Conservation (phyloP, 2,113 vertebrate genomes). For the Epinephelus moara region DNA sequence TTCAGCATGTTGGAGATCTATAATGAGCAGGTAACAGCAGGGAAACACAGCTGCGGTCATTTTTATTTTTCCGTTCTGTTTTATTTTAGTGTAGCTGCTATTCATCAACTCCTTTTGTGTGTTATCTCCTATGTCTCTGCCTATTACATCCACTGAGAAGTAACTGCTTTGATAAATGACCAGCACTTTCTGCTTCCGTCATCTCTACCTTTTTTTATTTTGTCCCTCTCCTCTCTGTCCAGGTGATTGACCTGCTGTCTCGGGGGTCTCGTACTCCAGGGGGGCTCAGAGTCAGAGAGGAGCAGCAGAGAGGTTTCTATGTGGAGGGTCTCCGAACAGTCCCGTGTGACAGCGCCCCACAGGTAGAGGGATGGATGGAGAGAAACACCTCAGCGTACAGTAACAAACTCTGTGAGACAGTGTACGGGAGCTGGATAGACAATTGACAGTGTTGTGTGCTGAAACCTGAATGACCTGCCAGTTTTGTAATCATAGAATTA, state of each 20-base stretch:
- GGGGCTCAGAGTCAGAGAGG: conserved; percentile 89
- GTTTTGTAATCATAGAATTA: not conserved
- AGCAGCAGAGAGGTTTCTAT: conserved; percentile 90
- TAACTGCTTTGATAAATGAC: not conserved
- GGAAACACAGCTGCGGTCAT: not conserved
- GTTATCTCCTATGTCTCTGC: not conserved
- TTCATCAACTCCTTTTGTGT: not conserved
- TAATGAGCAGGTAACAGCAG: conserved; percentile 88
- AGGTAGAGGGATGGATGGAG: conserved; percentile 73
- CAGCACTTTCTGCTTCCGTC: not conserved
- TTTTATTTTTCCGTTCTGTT: not conserved
- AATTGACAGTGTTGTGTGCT: too few relatives aligned
- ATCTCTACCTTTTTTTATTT: not conserved
- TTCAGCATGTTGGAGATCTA: conserved; percentile 94
- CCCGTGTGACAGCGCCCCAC: conserved; percentile 87
- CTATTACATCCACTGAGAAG: not conserved
- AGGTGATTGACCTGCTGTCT: conserved; percentile 90
- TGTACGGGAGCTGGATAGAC: not conserved
- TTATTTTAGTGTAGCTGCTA: too few relatives aligned
- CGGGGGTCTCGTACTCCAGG: conserved; percentile 80
- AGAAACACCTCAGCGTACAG: not conserved
- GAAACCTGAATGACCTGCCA: too few relatives aligned
- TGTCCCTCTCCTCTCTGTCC: not conserved
- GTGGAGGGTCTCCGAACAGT: conserved; percentile 89
- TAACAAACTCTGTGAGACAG: conserved; percentile 1